phyloP scores from a whole-genome alignment of 2,797 vertebrate species.

The Peromyscus nudipes region DNA sequence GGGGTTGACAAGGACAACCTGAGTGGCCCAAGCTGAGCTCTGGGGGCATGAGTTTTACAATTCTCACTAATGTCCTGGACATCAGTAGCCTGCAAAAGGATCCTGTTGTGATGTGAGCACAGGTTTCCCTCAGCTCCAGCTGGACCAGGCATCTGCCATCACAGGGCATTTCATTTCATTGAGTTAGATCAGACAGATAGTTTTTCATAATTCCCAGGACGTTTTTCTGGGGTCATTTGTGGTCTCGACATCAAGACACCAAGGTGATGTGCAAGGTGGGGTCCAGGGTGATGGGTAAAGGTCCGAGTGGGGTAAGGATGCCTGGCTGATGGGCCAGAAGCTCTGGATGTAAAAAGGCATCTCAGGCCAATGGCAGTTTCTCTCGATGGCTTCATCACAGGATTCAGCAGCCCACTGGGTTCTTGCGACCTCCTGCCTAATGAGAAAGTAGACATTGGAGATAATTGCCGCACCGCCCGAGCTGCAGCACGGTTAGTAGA shows the following conservation, averaged over 20 bases:
- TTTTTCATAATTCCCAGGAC: neutral
- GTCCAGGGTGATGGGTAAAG: neutral
- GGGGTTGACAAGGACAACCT: no score
- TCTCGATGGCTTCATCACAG: neutral
- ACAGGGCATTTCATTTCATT: neutral
- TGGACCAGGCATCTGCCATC: neutral
- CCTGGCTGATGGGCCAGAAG: neutral
- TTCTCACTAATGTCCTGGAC: neutral
- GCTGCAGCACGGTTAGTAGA: constrained; percentile 33
- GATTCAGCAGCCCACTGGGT: constrained; percentile 52
- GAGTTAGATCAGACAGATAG: neutral
- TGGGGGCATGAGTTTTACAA: neutral
- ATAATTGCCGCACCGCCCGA: neutral
- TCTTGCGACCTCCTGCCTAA: constrained; percentile 43
- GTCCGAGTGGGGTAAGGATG: neutral
- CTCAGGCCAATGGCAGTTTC: neutral
- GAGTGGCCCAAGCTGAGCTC: neutral
- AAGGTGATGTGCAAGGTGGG: neutral
- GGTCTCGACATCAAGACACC: neutral
- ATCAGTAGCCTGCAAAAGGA: neutral
- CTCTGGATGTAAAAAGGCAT: neutral
- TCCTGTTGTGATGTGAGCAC: neutral
- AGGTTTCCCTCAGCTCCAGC: neutral
- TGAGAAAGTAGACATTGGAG: constrained; percentile 46
- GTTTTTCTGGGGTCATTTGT: neutral